These are phyloP conservation scores for Tanypteryx hageni DNA, from an alignment of 2,888 invertebrate genomes.

Conservation along the genomic window DNA sequence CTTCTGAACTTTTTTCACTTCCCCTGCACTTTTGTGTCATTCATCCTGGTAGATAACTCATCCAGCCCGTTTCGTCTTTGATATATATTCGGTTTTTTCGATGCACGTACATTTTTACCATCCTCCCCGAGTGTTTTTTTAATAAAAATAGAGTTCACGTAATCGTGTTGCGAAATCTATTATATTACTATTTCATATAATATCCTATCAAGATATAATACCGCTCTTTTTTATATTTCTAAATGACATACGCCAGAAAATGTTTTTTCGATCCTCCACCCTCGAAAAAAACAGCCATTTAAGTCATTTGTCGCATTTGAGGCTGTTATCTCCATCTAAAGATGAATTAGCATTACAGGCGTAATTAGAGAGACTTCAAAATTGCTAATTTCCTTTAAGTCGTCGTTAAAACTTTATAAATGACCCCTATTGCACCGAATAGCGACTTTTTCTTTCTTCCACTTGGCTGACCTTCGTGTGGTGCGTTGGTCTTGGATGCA, in stretches of 20 bases:
- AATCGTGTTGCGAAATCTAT: too few relatives aligned
- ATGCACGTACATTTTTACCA: too few relatives aligned
- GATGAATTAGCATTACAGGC: neutral
- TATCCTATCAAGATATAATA: too few relatives aligned
- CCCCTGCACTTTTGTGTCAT: constrained; percentile 37
- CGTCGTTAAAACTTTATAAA: constrained; percentile 13
- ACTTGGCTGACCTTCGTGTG: neutral
- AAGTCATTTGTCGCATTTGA: too few relatives aligned
- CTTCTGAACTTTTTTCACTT: constrained; percentile 16
- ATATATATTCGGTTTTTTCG: neutral
- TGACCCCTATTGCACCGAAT: neutral
- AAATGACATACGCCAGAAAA: too few relatives aligned
- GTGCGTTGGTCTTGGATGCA: constrained; percentile 9
- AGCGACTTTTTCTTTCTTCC: neutral
- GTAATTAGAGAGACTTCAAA: constrained; percentile 11
- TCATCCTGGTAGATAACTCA: constrained; percentile 6
- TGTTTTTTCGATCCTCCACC: too few relatives aligned
- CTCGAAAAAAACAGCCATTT: too few relatives aligned
- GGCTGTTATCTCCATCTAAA: neutral
- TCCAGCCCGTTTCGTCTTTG: neutral
- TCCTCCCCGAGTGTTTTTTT: too few relatives aligned
- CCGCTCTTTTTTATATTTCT: too few relatives aligned
- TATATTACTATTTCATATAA: too few relatives aligned
- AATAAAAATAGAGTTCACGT: too few relatives aligned
- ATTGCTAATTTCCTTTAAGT: constrained; percentile 18